Conservation (phyloP, 2,113 vertebrate species). For the Rhizomys pruinosus region DNA sequence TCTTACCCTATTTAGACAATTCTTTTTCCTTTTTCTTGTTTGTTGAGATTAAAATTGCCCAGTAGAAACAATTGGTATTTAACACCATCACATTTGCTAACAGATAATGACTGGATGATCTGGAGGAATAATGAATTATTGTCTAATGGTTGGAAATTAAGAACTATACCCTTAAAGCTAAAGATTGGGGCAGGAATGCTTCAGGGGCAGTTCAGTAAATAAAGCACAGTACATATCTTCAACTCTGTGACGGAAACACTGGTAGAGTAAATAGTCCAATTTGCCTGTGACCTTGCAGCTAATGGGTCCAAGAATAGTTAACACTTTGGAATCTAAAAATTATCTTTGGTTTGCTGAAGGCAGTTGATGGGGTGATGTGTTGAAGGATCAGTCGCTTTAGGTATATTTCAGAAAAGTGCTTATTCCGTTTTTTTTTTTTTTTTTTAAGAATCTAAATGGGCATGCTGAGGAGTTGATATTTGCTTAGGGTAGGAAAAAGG, state of each 20-base stretch:
- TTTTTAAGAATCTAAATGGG: conserved; percentile 60
- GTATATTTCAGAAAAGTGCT: conserved; percentile 76
- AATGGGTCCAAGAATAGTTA: conserved; percentile 67
- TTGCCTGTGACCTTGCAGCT: conserved; percentile 56
- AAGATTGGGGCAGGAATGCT: not conserved
- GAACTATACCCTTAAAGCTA: not conserved
- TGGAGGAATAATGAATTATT: conserved; percentile 70
- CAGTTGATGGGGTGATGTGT: conserved; percentile 62
- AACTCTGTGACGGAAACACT: not conserved
- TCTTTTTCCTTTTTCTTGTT: not conserved
- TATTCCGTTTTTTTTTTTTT: conserved; percentile 69
- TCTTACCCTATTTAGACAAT: conserved; percentile 34
- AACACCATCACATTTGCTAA: conserved; percentile 43
- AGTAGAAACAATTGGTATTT: conserved; percentile 77
- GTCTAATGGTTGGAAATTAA: conserved; percentile 55
- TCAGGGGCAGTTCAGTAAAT: conserved; percentile 48
- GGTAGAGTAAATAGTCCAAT: conserved; percentile 36
- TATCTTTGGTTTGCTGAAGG: conserved; percentile 70
- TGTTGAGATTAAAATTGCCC: conserved; percentile 61
- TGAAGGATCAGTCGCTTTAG: conserved; percentile 45
- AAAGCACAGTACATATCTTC: conserved; percentile 17
- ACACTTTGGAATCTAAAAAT: conserved; percentile 38
- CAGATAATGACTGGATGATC: conserved; percentile 60
- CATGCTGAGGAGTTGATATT: conserved; percentile 46
- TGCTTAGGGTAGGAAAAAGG: conserved; percentile 56